A percentile compares a stretch with the other conserved stretches of the same genome.
These are phyloP conservation scores for Poecile atricapillus DNA, from an alignment of 2,113 vertebrate species.

Conservation along the genomic window DNA sequence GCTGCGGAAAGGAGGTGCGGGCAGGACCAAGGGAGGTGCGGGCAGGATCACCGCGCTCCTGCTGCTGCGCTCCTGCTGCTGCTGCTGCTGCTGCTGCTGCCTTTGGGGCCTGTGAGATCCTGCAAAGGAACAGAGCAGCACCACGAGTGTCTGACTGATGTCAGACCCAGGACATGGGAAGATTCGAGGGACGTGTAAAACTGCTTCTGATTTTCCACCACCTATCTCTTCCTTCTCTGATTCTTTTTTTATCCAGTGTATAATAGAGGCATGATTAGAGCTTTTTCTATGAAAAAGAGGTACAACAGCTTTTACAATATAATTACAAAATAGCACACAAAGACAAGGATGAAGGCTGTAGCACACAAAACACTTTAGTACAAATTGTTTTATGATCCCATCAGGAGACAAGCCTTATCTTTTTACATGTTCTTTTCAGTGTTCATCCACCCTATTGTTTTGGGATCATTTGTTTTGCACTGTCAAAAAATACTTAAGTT, in stretches of 20 bases:
- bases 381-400: background rate
- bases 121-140: background rate
- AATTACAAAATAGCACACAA: background rate
- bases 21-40: background rate
- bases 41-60: background rate
- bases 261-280: background rate
- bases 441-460: background rate
- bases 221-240: background rate
- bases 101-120: background rate
- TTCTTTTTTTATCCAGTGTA: background rate
- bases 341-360: background rate
- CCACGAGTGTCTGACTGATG: background rate
- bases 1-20: background rate
- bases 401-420: background rate
- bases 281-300: background rate
- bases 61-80: background rate
- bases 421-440: background rate
- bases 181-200: background rate
- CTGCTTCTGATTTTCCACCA: background rate
- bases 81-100: background rate
- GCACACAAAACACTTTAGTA: background rate
- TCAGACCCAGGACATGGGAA: background rate
- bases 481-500: background rate
- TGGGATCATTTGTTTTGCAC: background rate
- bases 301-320: background rate